Evolutionary conservation across 1,140 invertebrate genomes (phyloP).

Genomic region (Macrobrachium rosenbergii): DNA sequence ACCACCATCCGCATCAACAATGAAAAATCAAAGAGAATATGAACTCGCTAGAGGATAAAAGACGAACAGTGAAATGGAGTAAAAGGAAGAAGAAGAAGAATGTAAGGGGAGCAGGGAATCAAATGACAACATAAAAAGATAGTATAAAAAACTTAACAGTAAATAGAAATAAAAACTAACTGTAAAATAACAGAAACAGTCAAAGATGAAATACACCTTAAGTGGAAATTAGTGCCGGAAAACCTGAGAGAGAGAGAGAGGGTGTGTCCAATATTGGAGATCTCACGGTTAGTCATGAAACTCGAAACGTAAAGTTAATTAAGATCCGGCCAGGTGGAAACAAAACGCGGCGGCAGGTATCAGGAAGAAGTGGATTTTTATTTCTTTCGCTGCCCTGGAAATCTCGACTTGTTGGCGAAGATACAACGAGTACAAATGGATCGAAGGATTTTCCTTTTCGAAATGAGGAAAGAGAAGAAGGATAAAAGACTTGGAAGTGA

Average conservation of each 20-base stretch:
- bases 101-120: background rate
- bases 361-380: no score
- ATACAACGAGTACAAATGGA: no score
- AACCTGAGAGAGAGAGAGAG: slow-evolving; percentile 20
- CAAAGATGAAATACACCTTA: no score
- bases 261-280: background rate
- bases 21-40: no score
- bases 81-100: background rate
- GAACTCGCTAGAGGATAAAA: background rate
- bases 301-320: no score
- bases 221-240: background rate
- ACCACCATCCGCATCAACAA: no score
- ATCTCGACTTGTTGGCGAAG: no score
- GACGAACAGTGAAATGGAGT: background rate
- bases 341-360: background rate
- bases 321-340: background rate
- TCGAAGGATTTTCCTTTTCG: no score
- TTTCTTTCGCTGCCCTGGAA: no score
- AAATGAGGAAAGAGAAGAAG: background rate
- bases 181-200: background rate
- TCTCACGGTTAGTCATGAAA: no score
- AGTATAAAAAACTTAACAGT: no score
- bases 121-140: background rate
- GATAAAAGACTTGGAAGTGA: background rate
- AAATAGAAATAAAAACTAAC: no score